Evolutionary conservation across 1,140 invertebrate genomes (phyloP), one percentile per base, ranked within the genome.

Genomic region (Ceratina japonica): DNA sequence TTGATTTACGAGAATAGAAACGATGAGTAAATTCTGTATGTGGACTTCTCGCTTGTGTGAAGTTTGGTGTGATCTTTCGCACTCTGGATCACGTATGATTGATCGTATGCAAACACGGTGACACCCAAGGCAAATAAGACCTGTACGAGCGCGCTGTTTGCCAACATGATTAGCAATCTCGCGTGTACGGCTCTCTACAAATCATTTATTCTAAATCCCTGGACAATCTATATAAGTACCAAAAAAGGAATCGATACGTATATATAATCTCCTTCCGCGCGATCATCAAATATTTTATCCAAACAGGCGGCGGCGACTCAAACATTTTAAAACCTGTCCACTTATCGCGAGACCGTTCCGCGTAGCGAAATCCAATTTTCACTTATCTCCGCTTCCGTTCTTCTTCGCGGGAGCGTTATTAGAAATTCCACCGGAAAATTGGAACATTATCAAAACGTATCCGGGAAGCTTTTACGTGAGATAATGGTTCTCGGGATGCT

Each of bases 341-440:
- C 37, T 44, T 44, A 44, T 44, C 37, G 37, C 37, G 37, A 44
- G 37, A 44, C 37, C 37, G 37, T 44, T 7, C 5, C 37, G 37
- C 37, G 37, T 44, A 44, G 37, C 13, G 20, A 20, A 20, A 56
- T 37, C 18, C 24, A 16, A 16, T 13, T 37, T 37, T 8, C 66
- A 37, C 4, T 58, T 22, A 15, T 12, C 16, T 56, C 7, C 54
- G 1, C 13, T 54, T 37, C 16, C 27, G 18, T 20, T 70, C 52
- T 18, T n/a, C 22, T n/a, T 58, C 54, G 22, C 37, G 31, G 15
- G 16, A 59, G 8, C n/a, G 31, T 22, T 44, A 44, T 59, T 22
- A 58, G 54, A 70, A 70, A 70, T 69, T 69, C 20, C 49, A 16
- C 20, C 8, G 16, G 64, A 66, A 24, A 20, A 2, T 52, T 22